Evolutionary conservation across 2,113 vertebrate species (phyloP).

Genomic region (Apistogramma diplotaenia): DNA sequence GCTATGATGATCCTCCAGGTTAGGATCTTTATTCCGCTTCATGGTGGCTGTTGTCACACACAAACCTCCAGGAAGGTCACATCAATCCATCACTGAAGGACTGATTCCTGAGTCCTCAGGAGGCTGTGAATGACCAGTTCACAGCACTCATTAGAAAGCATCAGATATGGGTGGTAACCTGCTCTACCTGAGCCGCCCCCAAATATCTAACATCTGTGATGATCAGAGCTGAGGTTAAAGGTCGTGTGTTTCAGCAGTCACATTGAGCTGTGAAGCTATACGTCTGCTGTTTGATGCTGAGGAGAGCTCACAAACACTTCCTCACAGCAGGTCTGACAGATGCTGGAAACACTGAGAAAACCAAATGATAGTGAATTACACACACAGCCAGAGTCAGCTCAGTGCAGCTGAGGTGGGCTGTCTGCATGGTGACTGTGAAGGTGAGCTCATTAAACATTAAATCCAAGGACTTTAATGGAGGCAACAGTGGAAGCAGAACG

Average conservation of each 20-base stretch:
- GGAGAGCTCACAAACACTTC: not conserved
- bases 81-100: not conserved
- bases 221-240: too few relatives aligned
- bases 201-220: too few relatives aligned
- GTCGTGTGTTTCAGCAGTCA: too few relatives aligned
- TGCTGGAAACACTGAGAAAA: not conserved
- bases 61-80: not conserved
- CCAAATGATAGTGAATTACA: not conserved
- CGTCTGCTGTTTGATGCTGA: not conserved
- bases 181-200: not conserved
- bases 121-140: too few relatives aligned
- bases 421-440: not conserved
- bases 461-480: constrained; percentile 36
- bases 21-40: not conserved
- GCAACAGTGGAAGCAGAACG: constrained; percentile 28
- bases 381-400: not conserved
- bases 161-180: not conserved
- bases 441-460: not conserved
- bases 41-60: not conserved
- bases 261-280: too few relatives aligned
- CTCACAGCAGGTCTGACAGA: not conserved
- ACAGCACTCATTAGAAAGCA: too few relatives aligned
- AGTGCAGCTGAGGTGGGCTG: not conserved
- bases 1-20: not conserved
- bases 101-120: not conserved